These are phyloP conservation scores for Aplocera efformata DNA, from an alignment of 2,888 invertebrate species.

Conservation along the genomic window DNA sequence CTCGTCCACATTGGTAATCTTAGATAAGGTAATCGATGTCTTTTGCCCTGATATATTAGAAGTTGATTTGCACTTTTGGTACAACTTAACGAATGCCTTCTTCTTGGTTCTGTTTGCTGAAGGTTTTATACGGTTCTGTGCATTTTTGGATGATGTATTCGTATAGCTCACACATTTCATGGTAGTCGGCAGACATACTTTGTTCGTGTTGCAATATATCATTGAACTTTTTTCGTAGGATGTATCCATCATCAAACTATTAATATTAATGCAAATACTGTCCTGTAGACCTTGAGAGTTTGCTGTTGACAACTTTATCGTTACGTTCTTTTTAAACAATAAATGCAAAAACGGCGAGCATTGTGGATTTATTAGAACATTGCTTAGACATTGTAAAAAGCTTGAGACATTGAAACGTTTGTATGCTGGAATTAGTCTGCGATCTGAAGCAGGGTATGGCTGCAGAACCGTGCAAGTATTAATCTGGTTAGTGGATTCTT, in stretches of 20 bases:
- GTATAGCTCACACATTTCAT: conserved; percentile 5
- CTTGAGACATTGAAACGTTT: conserved; percentile 15
- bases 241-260: conserved; percentile 1
- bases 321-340: conserved; percentile 9
- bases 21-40: conserved; percentile 40
- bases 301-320: conserved; percentile 9
- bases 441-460: conserved; percentile 27
- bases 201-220: background rate
- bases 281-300: conserved; percentile 12
- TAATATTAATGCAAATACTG: conserved; percentile 9
- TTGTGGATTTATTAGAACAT: conserved; percentile 1
- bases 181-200: conserved; percentile 10
- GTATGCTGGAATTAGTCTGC: conserved; percentile 11
- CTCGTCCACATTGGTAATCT: conserved; percentile 58
- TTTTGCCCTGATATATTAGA: conserved; percentile 42
- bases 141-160: background rate
- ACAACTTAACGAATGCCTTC: conserved; percentile 43
- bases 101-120: conserved; percentile 22
- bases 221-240: background rate
- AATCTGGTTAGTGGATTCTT: conserved; percentile 1
- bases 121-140: background rate
- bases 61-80: conserved; percentile 59
- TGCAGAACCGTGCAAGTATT: conserved; percentile 34
- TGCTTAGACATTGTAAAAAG: conserved; percentile 23
- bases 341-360: conserved; percentile 4